Percentiles rank a stretch among this genome's conserved stretches.
phyloP scores from a whole-genome alignment of 2,113 vertebrate species.

The Pardalotus punctatus region DNA sequence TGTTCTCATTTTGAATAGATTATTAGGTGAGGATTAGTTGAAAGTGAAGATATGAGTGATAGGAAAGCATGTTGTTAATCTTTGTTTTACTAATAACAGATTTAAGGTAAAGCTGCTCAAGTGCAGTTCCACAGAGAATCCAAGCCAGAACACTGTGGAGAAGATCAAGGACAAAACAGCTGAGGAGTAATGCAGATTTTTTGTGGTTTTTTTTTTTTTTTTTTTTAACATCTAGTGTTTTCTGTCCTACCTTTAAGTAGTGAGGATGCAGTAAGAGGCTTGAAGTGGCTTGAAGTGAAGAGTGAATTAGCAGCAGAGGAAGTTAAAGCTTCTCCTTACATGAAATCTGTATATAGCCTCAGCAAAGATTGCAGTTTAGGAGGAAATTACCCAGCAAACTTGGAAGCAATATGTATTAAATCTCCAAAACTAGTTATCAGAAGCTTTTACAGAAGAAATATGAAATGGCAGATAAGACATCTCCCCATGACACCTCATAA shows the following conservation, averaged over 20 bases:
- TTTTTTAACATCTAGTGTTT: background rate
- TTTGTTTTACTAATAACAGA: background rate
- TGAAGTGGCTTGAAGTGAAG: background rate
- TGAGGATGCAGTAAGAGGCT: background rate
- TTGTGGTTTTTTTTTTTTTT: background rate
- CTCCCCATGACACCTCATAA: background rate
- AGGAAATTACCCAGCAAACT: background rate
- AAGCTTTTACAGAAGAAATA: background rate
- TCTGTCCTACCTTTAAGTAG: background rate
- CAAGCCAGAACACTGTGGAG: background rate
- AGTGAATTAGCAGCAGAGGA: conserved; percentile 8
- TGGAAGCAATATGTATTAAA: background rate
- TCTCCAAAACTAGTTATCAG: background rate
- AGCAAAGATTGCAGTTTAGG: background rate
- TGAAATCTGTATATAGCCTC: background rate
- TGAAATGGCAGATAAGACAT: background rate
- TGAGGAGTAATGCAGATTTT: background rate
- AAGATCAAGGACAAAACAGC: background rate
- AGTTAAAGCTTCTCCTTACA: background rate
- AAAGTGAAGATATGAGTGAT: background rate
- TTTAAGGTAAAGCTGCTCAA: conserved; percentile 9
- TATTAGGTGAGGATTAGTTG: background rate
- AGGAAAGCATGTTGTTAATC: background rate
- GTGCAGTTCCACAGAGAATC: background rate
- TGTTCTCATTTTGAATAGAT: background rate